These are phyloP conservation scores for Callopanchax toddi DNA, from an alignment of 2,113 vertebrate genomes.

Conservation along the genomic window DNA sequence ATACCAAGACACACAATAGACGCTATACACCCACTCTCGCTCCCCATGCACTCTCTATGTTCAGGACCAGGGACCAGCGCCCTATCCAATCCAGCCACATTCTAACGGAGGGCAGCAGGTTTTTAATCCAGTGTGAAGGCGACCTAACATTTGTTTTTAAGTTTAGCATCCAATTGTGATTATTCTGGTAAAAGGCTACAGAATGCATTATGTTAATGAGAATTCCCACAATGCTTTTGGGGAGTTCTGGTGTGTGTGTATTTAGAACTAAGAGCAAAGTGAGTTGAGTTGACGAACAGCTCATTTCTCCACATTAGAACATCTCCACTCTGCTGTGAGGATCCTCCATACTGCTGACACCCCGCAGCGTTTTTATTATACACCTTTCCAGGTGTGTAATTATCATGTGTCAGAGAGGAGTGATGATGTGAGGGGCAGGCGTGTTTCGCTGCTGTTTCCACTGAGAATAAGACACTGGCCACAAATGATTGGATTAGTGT, in stretches of 20 bases:
- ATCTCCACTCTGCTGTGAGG: conserved; percentile 22
- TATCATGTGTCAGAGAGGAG: conserved; percentile 57
- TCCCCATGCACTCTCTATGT: too few relatives aligned
- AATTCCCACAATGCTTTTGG: background rate
- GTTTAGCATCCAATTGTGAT: too few relatives aligned
- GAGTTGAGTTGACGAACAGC: conserved; percentile 23
- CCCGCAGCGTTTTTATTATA: conserved; percentile 61
- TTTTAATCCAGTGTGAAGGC: background rate
- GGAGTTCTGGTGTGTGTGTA: background rate
- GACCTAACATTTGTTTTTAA: background rate
- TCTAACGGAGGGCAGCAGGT: too few relatives aligned
- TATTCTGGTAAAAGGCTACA: background rate
- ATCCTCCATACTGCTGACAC: conserved; percentile 40
- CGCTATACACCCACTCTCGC: too few relatives aligned
- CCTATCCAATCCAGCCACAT: too few relatives aligned
- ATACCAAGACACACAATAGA: too few relatives aligned
- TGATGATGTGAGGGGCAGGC: conserved; percentile 52
- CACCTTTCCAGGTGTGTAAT: conserved; percentile 76
- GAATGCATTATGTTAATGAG: conserved; percentile 4
- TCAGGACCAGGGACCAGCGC: too few relatives aligned
- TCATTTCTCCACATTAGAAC: conserved; percentile 31
- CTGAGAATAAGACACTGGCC: conserved; percentile 75
- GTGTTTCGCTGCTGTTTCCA: conserved; percentile 57
- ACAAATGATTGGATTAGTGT: conserved; percentile 81
- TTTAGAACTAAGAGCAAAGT: conserved; percentile 5